A percentile compares a stretch with the other conserved stretches of the same genome.
Conservation (phyloP, 2,888 invertebrate species). For the Drosophila ustulata region DNA sequence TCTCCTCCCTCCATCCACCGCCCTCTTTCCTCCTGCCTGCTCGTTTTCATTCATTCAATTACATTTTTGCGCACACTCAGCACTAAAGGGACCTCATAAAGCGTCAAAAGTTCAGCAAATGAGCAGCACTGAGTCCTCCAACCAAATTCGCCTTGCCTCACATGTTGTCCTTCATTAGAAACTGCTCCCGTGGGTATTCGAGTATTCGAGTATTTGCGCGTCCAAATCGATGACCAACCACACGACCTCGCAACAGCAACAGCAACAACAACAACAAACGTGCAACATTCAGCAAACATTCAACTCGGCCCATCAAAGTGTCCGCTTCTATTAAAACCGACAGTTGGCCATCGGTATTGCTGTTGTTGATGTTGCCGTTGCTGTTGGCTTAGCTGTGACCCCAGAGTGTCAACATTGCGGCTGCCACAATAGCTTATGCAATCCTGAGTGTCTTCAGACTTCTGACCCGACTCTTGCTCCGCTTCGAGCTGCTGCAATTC, state of each 20-base stretch:
- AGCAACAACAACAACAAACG: background rate
- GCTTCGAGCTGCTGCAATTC: slow-evolving; percentile 24
- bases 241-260: slow-evolving; percentile 9
- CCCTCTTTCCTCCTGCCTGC: background rate
- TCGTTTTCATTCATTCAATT: slow-evolving; percentile 71
- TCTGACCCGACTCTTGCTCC: background rate
- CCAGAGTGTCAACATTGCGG: slow-evolving; percentile 69
- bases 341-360: slow-evolving; percentile 39
- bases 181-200: slow-evolving; percentile 70
- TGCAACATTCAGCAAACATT: slow-evolving; percentile 43
- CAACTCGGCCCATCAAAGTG: slow-evolving; percentile 64
- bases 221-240: slow-evolving; percentile 61
- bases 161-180: slow-evolving; percentile 71
- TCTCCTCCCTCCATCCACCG: background rate
- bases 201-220: slow-evolving; percentile 42
- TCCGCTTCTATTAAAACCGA: slow-evolving; percentile 75
- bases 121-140: slow-evolving; percentile 43
- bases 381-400: slow-evolving; percentile 8
- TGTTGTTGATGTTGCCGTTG: background rate
- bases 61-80: slow-evolving; percentile 81
- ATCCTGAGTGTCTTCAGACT: slow-evolving; percentile 34
- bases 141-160: background rate
- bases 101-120: slow-evolving; percentile 79
- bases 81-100: slow-evolving; percentile 81
- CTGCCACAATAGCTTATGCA: slow-evolving; percentile 56